phyloP scores from a whole-genome alignment of 2,113 vertebrate species.

The Bubo scandiacus region DNA sequence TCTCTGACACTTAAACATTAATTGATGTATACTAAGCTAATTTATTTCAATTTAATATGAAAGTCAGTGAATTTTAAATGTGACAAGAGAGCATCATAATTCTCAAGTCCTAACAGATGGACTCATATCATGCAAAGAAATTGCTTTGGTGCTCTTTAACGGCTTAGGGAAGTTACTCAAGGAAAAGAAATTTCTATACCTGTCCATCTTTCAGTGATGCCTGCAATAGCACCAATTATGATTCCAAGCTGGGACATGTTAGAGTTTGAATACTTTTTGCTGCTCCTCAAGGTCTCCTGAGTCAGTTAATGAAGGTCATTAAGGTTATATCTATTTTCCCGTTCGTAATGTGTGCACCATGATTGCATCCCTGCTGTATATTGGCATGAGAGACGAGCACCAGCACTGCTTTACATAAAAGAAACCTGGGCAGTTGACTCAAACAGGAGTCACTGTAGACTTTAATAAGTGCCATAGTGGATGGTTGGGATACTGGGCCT shows the following conservation, averaged over 20 bases:
- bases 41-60: background rate
- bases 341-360: background rate
- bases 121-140: background rate
- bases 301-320: background rate
- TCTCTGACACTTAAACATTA: background rate
- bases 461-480: background rate
- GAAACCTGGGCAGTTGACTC: background rate
- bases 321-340: background rate
- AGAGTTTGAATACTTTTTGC: background rate
- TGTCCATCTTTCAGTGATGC: background rate
- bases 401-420: background rate
- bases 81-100: background rate
- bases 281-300: background rate
- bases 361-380: background rate
- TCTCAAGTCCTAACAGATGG: background rate
- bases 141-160: background rate
- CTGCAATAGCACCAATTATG: background rate
- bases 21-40: background rate
- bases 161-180: background rate
- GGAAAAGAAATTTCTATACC: background rate
- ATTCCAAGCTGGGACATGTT: background rate
- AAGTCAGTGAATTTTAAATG: background rate
- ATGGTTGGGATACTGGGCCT: background rate
- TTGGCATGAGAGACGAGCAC: background rate
- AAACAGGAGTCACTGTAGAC: background rate